phyloP scores from a whole-genome alignment of 2,888 invertebrate species.

The Sminthurides aquaticus region DNA sequence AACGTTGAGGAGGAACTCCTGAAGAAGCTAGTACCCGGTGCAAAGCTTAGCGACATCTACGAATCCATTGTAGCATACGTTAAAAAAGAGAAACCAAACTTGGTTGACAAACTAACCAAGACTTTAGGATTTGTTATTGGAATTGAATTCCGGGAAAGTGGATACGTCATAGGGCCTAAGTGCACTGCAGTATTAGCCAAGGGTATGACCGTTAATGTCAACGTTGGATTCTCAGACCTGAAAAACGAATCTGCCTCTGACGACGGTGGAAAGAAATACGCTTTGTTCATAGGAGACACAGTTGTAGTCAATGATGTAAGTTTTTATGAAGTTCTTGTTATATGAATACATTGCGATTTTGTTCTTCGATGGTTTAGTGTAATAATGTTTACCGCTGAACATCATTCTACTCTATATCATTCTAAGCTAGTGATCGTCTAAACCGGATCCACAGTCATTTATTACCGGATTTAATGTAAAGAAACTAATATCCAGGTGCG shows the following conservation, averaged over 20 bases:
- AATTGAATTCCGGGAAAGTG: slow-evolving; percentile 94
- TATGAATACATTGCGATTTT: neutral
- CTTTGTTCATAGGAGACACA: slow-evolving; percentile 93
- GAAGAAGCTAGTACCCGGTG: slow-evolving; percentile 71
- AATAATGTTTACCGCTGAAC: neutral
- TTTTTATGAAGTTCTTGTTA: too few relatives aligned
- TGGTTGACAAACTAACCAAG: slow-evolving; percentile 85
- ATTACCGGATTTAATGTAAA: neutral
- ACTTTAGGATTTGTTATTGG: slow-evolving; percentile 97
- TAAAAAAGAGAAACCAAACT: slow-evolving; percentile 74
- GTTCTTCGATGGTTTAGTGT: neutral
- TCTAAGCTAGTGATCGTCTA: too few relatives aligned
- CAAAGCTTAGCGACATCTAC: slow-evolving; percentile 78
- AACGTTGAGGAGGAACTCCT: slow-evolving; percentile 84
- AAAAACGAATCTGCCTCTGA: slow-evolving; percentile 72
- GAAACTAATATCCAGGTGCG: neutral
- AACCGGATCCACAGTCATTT: neutral
- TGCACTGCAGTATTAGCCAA: slow-evolving; percentile 64
- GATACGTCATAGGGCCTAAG: slow-evolving; percentile 85
- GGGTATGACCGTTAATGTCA: slow-evolving; percentile 95
- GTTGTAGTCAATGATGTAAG: slow-evolving; percentile 80
- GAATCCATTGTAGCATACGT: slow-evolving; percentile 71
- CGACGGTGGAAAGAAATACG: slow-evolving; percentile 79
- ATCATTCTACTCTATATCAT: too few relatives aligned
- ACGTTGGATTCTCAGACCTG: slow-evolving; percentile 81